Evolutionary conservation across 2,888 invertebrate species (phyloP), one percentile per base, ranked within the genome.

Genomic region (Cantharis lateralis): DNA sequence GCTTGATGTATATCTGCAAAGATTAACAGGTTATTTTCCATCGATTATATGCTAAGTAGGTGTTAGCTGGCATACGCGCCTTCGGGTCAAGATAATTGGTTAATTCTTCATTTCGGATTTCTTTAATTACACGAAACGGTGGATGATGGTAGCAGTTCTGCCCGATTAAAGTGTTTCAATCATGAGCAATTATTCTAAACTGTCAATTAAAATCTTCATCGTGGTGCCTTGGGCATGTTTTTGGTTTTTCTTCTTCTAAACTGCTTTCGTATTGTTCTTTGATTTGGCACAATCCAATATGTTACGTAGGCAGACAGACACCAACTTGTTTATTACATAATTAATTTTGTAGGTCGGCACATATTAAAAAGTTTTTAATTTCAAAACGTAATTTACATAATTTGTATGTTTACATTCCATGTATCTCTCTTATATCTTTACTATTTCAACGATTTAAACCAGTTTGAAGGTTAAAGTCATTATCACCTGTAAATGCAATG

Each of bases 381-480:
- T 73, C 26, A 20, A 73, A 72, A 32, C 62, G 62, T 13, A 66
- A 73, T 73, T 69, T 73, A 48, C 73, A 73, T 73, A 73, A 73
- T 73, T 62, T 73, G 62, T 28, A 48, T 73, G 73, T 73, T 73
- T 73, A 73, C 73, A 73, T 73, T 73, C 73, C 61, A 62, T 73
- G 61, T 24, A 15, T 68, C 73, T 68, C 73, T 62, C 62, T 68
- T 68, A 68, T 68, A 68, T 68, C 28, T 18, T 20, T 32, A 72
- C 64, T 20, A 66, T 66, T 66, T 66, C 24, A 72, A 68, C 68
- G 68, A 73, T 20, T 15, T 16, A 68, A 66, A 68, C 72, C 24
- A 32, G 72, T 68, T 72, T 72, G 62, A 72, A 72, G 68, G 68
- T 72, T 68, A 72, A 68, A 62, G 72, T 72, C 66, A 72, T 68